Base-by-base conservation (phyloP, 1,140 invertebrate genomes). In the Microplitis mediator region DNA sequence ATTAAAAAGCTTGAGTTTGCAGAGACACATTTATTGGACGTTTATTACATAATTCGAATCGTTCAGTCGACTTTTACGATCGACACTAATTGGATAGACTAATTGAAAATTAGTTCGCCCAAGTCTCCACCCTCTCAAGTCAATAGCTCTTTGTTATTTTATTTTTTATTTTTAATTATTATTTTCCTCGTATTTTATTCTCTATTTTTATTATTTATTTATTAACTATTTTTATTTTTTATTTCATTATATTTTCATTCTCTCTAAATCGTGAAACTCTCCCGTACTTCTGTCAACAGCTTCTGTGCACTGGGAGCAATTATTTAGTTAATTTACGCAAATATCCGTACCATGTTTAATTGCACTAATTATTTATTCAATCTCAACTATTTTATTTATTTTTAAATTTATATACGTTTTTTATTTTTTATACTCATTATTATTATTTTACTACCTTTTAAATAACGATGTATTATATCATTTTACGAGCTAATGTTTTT, bases 241-340 rank as follows among this genome's bases (percentile, higher is more conserved):
- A 56, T 58, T 35, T 58, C 45, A 9, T 31, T 56, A 14, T 61
- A 36, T 69, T 56, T 69, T 50, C 32, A 45, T 60, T 39, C 13
- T 35, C 52, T 69, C 51, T 58, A 64, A 65, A 58, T 62, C 16
- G 50, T 45, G 39, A 50, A 52, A 36, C 63, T 64, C 2, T 23
- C 45, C 31, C 16, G 11, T 50, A 50, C 14, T 71, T 67, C 68
- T 69, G 68, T 70, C 60, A 70, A 62, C 54, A 58, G 45, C 60
- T 4, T 71, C 52, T 69, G 61, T 50, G 56, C 36, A 58, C 5
- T 5, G 2, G 14, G 1, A 23, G 56, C 70, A 72, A 75, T 75
- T 70, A 75, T 69, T 69, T 36, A 64, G 60, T 69, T 72, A 75
- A 75, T 75, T 75, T 64, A 58, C 64, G 56, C 74, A 69, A 72